Evolutionary conservation across 2,797 vertebrate species (phyloP).

Genomic region (Bryconaethiops microstoma): DNA sequence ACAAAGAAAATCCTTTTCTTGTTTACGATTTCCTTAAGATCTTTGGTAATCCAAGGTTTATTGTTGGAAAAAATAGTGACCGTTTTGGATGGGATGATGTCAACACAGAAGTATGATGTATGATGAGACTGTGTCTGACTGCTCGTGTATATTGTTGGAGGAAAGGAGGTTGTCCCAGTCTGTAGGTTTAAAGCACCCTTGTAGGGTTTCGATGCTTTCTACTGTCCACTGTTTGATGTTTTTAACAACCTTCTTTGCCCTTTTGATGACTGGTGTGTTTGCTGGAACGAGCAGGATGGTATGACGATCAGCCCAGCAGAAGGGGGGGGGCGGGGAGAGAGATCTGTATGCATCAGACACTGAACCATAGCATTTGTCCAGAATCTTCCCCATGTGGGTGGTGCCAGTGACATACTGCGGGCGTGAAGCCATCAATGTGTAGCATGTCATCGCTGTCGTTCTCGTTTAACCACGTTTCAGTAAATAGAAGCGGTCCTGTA

Average conservation of each 20-base stretch:
- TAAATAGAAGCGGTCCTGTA: not conserved
- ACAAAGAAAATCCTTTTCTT: slow-evolving; percentile 1
- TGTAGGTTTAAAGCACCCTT: slow-evolving; percentile 38
- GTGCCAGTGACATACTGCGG: not conserved
- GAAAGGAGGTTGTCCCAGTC: no score
- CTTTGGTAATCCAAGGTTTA: slow-evolving; percentile 42
- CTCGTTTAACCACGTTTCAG: slow-evolving; percentile 33
- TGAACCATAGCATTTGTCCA: slow-evolving; percentile 33
- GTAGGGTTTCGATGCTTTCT: slow-evolving; percentile 5
- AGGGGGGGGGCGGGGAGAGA: not conserved
- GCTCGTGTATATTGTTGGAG: slow-evolving; percentile 22
- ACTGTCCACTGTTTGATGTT: slow-evolving; percentile 16
- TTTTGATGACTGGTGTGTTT: not conserved
- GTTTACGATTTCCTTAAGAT: slow-evolving; percentile 39
- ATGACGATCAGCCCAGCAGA: not conserved
- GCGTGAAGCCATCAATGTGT: slow-evolving; percentile 23
- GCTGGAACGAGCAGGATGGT: not conserved
- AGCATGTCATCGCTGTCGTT: not conserved
- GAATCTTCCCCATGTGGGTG: not conserved
- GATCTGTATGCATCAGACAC: slow-evolving; percentile 19
- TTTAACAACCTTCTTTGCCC: not conserved
- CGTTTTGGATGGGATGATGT: slow-evolving; percentile 29
- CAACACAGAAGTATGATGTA: slow-evolving; percentile 2
- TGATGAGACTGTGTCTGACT: slow-evolving; percentile 17
- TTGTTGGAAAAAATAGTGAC: slow-evolving; percentile 43